Base-by-base conservation (phyloP, 2,888 invertebrate genomes). In the Pomacea canaliculata region DNA sequence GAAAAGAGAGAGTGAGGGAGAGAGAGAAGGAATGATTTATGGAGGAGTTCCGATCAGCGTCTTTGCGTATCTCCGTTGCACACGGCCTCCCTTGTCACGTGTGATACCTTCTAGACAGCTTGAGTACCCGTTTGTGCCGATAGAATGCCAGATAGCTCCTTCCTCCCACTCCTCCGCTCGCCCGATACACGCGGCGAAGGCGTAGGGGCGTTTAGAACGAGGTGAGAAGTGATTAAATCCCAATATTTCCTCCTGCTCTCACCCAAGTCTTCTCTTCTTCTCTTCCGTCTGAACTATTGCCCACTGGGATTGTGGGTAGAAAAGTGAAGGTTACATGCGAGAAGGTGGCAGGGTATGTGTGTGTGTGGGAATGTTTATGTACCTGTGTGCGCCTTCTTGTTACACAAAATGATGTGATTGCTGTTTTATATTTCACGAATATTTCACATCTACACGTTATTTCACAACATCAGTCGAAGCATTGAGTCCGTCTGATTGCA, bases 1-100 rank as follows among this genome's bases (percentile, higher is more conserved):
- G 27, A 56, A 51, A 27, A 75, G 65, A 69, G 23, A 75, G 27
- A 75, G 19, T 48, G 56, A 70, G 49, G 59, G 74, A 49, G 18
- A 59, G 59, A 59, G 37, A 37, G 59, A 23, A 9, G 27, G 73
- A 59, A 48, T 9, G 46, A 46, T 16, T 48, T 37, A 70, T n/a
- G n/a, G n/a, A n/a, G 37, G 51, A 49, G 27, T 56, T 16, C 12
- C 16, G 51, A 56, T 56, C 51, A 56, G 51, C 16, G 51, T 56
- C 51, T 56, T 56, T 10, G 51, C 51, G 51, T 56, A 56, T 56
- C 51, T 10, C 51, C 12, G 51, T 56, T 16, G 51, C 51, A 56
- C 51, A 56, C 51, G 12, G 51, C 51, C 51, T 56, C 51, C 8
- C 51, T 13, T 56, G 51, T 56, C 51, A 56, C 10, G 51, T 56